Conservation (phyloP, 2,888 invertebrate genomes). For the Acrocyrtus sp. region DNA sequence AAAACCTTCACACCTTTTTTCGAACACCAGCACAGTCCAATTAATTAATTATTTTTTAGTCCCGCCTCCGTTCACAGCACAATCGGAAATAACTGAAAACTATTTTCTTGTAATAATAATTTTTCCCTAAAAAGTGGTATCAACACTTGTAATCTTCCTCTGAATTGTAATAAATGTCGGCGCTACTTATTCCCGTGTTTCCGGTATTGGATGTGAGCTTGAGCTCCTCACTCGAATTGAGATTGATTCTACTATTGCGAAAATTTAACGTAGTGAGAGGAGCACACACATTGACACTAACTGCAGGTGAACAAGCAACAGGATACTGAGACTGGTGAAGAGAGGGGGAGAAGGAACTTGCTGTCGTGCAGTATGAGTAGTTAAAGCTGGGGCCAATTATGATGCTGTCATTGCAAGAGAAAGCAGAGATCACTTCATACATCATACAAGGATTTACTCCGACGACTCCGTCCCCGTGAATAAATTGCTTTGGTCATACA, state of each 20-base stretch:
- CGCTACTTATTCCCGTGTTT: conserved; percentile 16
- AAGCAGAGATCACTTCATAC: conserved; percentile 23
- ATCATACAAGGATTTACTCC: conserved; percentile 27
- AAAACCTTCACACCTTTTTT: conserved; percentile 6
- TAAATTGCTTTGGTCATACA: conserved; percentile 13
- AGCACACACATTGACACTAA: neutral
- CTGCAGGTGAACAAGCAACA: neutral
- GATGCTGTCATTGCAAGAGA: conserved; percentile 8
- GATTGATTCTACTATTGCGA: neutral
- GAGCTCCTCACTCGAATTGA: neutral
- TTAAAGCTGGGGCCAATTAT: conserved; percentile 1
- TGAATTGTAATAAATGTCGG: neutral
- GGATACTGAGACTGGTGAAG: conserved; percentile 19
- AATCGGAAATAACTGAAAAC: too few relatives aligned
- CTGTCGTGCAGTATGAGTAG: neutral
- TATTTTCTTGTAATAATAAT: too few relatives aligned
- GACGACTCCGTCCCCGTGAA: conserved; percentile 6
- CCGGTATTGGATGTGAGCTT: too few relatives aligned
- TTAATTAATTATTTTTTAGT: neutral
- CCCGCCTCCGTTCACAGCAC: neutral
- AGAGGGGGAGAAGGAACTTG: conserved; percentile 10
- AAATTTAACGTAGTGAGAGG: neutral
- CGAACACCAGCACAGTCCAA: too few relatives aligned
- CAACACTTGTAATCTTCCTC: neutral
- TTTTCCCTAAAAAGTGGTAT: neutral